Evolutionary conservation across 2,797 vertebrate genomes (phyloP), one percentile per base, ranked within the genome.

Genomic region (Mareca penelope): DNA sequence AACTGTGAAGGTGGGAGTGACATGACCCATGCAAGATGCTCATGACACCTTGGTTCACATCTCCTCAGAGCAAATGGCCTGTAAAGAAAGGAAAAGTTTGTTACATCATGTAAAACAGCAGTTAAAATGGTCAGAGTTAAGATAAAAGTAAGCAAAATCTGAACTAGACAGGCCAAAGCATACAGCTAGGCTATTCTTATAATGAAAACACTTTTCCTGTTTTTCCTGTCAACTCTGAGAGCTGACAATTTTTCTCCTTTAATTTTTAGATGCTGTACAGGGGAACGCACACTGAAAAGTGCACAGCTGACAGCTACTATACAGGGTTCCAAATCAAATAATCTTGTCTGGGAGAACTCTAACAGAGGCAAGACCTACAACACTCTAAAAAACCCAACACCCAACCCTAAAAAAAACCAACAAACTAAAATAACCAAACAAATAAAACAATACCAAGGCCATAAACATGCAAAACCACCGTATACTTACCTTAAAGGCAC

Each of bases 21-120:
- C 96, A 97, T 94, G 93, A 97, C 96, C 94, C 97, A 97, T 93
- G 94, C 96, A 90, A 96, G 96, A 97, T 97, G 90, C 95, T 93
- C 96, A 69, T 81, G 87, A 95, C 96, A 96, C 95, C 86, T 94
- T 86, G 95, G 94, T 97, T 97, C 96, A 89, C 94, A 76, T 95
- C 97, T 97, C 96, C 95, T 95, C 97, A 96, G 91, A 95, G 84
- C 84, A 96, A 97, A 97, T 63, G 91, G 95, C 96, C 98, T 98
- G 97, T n/a, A 97, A 97, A 97, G 96, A 97, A 97, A 97, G 92
- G 96, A 97, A 91, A 97, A 91, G 53, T 80, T 78, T 65, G 96
- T 98, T 95, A 98, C 2, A 35, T 33, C 64, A 91, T 17, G 14
- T 72, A 94, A 85, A 90, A 24, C 15, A 59, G 17, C 9, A 90